Evolutionary conservation across 2,888 invertebrate species (phyloP).

Genomic region (Dusona sp.): DNA sequence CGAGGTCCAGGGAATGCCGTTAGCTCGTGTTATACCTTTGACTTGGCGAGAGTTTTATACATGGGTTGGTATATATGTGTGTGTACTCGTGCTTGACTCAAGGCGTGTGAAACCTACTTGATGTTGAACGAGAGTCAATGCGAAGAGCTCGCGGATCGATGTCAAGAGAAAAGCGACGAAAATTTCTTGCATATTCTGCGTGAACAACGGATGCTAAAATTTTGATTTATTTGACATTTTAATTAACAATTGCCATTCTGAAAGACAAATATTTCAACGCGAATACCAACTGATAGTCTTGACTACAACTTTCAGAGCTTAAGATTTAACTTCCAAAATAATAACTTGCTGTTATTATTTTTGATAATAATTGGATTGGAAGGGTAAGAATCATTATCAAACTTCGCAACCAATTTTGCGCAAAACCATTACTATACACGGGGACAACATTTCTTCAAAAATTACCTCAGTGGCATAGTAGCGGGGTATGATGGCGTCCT

Average conservation of each 20-base stretch:
- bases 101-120: conserved; percentile 38
- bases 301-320: neutral
- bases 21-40: conserved; percentile 74
- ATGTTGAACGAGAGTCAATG: conserved; percentile 23
- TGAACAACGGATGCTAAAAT: neutral
- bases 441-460: too few relatives aligned
- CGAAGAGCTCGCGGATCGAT: conserved; percentile 20
- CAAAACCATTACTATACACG: neutral
- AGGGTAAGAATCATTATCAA: neutral
- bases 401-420: neutral
- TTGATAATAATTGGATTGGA: too few relatives aligned
- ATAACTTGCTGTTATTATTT: too few relatives aligned
- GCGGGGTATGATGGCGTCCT: too few relatives aligned
- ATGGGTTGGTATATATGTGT: neutral
- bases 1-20: conserved; percentile 78
- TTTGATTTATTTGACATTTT: neutral
- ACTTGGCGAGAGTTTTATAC: conserved; percentile 26
- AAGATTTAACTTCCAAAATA: neutral
- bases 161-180: conserved; percentile 37
- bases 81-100: neutral
- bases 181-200: conserved; percentile 15
- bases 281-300: neutral
- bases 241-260: neutral
- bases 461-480: too few relatives aligned
- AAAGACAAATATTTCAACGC: neutral